These are phyloP conservation scores for Acanthurus leucopareius DNA, from an alignment of 2,797 vertebrate species.

Conservation along the genomic window DNA sequence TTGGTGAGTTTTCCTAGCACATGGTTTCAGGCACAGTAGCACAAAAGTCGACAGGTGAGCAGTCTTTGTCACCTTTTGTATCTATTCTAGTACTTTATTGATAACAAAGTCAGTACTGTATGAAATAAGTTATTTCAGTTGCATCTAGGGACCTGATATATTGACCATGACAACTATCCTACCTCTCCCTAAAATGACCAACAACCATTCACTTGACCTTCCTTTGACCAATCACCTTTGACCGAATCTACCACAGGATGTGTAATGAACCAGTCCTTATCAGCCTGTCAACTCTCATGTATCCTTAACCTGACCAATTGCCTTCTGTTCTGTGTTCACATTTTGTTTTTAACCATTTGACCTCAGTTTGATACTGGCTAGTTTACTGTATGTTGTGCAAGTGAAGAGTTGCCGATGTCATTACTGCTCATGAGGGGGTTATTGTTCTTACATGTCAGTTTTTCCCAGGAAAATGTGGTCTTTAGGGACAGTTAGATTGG, in stretches of 20 bases:
- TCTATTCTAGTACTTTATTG: slow-evolving; percentile 17
- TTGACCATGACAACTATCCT: slow-evolving; percentile 81
- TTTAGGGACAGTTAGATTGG: slow-evolving; percentile 12
- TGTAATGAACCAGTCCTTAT: slow-evolving; percentile 23
- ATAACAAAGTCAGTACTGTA: slow-evolving; percentile 43
- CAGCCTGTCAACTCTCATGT: background rate
- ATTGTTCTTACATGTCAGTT: slow-evolving; percentile 18
- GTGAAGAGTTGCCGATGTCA: slow-evolving; percentile 45
- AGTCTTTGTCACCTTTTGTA: slow-evolving; percentile 10
- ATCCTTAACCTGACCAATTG: slow-evolving; percentile 54
- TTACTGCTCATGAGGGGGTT: slow-evolving; percentile 32
- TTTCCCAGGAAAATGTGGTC: slow-evolving; percentile 25
- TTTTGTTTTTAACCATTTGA: slow-evolving; percentile 55
- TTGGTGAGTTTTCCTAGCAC: background rate
- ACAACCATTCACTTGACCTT: slow-evolving; percentile 40
- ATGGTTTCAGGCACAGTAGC: slow-evolving; percentile 28
- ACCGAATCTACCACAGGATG: slow-evolving; percentile 1
- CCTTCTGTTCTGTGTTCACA: slow-evolving; percentile 44
- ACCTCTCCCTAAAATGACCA: slow-evolving; percentile 80
- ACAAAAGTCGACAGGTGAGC: slow-evolving; percentile 8
- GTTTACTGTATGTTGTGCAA: slow-evolving; percentile 44
- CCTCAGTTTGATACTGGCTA: slow-evolving; percentile 64
- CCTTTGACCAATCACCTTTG: slow-evolving; percentile 41
- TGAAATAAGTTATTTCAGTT: slow-evolving; percentile 25
- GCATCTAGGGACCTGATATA: slow-evolving; percentile 61